These are phyloP conservation scores for Anser brachyrhynchus DNA, from an alignment of 2,113 vertebrate genomes.

Conservation along the genomic window DNA sequence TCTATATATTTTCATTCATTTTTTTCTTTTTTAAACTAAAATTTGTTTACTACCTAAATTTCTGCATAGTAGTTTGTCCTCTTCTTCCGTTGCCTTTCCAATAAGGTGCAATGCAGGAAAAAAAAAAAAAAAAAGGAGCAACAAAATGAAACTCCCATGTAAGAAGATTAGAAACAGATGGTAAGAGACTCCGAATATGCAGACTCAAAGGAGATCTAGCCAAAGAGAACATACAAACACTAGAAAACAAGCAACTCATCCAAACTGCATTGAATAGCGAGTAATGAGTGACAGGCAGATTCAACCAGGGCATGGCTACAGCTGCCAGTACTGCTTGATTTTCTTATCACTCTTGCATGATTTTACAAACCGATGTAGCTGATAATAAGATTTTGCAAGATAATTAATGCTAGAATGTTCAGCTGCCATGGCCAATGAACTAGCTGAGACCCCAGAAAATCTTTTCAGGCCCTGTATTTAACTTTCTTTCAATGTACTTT, in stretches of 20 bases:
- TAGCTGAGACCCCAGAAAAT: not conserved
- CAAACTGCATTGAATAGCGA: not conserved
- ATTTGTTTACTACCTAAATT: not conserved
- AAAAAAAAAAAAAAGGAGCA: not conserved
- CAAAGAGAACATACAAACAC: not conserved
- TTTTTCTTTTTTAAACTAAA: not conserved
- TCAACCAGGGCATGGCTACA: not conserved
- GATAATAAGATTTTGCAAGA: not conserved
- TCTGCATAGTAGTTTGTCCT: not conserved
- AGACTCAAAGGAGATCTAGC: not conserved
- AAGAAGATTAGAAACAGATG: not conserved
- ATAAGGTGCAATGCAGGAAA: not conserved
- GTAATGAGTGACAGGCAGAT: not conserved
- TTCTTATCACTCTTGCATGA: not conserved
- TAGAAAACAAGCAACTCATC: not conserved
- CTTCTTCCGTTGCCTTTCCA: not conserved
- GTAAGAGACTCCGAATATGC: not conserved
- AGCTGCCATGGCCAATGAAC: not conserved
- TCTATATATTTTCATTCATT: not conserved
- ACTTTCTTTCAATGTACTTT: not conserved
- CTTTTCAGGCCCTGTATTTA: not conserved
- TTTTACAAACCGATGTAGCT: not conserved
- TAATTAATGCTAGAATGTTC: not conserved
- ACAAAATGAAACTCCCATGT: not conserved
- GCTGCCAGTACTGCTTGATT: not conserved